Percentiles rank a stretch among this genome's conserved stretches.
Conservation (phyloP, 2,888 invertebrate genomes). For the Lasioglossum pauxillum region DNA sequence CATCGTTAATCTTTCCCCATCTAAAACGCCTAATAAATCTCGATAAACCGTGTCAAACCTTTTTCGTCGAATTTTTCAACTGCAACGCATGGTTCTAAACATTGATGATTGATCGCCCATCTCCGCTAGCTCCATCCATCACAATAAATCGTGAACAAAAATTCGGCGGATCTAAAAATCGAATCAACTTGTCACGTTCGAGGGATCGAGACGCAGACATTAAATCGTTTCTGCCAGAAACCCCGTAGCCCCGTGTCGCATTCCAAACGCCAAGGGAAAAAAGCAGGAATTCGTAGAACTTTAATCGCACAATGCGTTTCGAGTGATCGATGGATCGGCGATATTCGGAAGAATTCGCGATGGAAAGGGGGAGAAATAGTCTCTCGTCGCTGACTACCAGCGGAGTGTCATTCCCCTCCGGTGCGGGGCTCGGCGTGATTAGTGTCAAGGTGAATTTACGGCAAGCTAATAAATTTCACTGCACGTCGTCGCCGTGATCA, state of each 20-base stretch:
- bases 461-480: slow-evolving; percentile 41
- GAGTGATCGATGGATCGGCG: not conserved
- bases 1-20: not conserved
- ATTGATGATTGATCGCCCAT: not conserved
- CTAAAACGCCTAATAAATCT: not conserved
- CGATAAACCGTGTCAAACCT: not conserved
- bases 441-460: slow-evolving; percentile 44
- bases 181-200: not conserved
- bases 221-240: not conserved
- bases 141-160: not conserved
- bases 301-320: not conserved
- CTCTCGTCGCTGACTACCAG: not conserved
- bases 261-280: not conserved
- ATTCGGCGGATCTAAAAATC: not conserved
- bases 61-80: not conserved
- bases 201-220: not conserved
- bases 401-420: slow-evolving; percentile 13
- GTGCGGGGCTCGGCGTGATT: slow-evolving; percentile 21
- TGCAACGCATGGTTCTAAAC: not conserved
- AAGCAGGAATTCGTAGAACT: not conserved
- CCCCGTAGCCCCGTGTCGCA: not conserved
- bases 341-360: not conserved
- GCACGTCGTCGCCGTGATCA: slow-evolving; percentile 21
- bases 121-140: not conserved
- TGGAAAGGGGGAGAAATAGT: not conserved